Percentiles rank a stretch among this genome's conserved stretches.
These are phyloP conservation scores for Biston stratarius DNA, from an alignment of 2,888 invertebrate species.

Conservation along the genomic window DNA sequence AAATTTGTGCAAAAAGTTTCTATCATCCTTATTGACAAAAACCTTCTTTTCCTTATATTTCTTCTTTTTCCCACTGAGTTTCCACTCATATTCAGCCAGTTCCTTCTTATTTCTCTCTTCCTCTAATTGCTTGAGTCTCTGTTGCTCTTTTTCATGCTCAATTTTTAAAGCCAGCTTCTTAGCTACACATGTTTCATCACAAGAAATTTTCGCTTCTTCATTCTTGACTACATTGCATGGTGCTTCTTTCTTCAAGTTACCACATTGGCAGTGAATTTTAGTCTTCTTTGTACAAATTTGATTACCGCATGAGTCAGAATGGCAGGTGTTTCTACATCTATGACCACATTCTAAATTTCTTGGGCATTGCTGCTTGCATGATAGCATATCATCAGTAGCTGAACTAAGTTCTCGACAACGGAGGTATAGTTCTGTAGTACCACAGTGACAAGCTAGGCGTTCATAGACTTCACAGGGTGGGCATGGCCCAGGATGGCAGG, in stretches of 20 bases:
- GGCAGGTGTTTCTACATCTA: conserved; percentile 91
- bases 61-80: conserved; percentile 89
- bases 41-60: conserved; percentile 81
- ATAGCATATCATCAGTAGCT: conserved; percentile 79
- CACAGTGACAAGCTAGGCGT: conserved; percentile 93
- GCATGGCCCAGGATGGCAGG: conserved; percentile 92
- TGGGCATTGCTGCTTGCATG: conserved; percentile 95
- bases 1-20: conserved; percentile 73
- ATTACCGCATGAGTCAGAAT: conserved; percentile 89
- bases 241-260: conserved; percentile 90
- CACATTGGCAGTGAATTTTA: conserved; percentile 92
- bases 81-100: conserved; percentile 91
- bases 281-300: conserved; percentile 92
- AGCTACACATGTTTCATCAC: conserved; percentile 88
- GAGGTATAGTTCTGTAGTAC: conserved; percentile 90
- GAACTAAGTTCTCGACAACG: conserved; percentile 89
- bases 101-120: conserved; percentile 90
- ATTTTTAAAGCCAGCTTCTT: conserved; percentile 85
- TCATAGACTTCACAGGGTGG: conserved; percentile 90
- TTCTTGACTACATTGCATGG: conserved; percentile 87
- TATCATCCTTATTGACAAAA: conserved; percentile 75
- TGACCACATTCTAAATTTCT: conserved; percentile 95
- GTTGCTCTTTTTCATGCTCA: conserved; percentile 84
- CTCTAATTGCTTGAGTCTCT: conserved; percentile 86
- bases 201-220: conserved; percentile 81